phyloP scores from a whole-genome alignment of 2,113 vertebrate species.

The Leptosomus discolor region DNA sequence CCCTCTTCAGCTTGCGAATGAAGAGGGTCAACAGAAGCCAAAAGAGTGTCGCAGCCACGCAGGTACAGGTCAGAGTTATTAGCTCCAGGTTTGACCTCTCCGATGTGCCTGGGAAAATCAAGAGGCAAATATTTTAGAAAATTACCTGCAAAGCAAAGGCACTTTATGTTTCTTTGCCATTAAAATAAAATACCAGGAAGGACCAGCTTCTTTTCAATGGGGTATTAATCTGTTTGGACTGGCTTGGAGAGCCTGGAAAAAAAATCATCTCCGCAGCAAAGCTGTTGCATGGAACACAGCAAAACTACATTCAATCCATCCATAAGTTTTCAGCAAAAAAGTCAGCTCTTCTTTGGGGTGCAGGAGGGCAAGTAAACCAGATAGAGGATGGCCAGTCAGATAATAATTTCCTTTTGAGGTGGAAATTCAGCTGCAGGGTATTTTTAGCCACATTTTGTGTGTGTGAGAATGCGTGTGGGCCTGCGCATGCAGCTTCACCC shows the following conservation, averaged over 20 bases:
- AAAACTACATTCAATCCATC: not conserved
- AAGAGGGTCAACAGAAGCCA: constrained; percentile 92
- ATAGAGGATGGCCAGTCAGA: not conserved
- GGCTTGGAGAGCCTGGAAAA: not conserved
- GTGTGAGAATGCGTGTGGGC: not conserved
- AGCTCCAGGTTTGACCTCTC: constrained; percentile 87
- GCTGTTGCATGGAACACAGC: not conserved
- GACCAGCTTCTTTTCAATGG: constrained; percentile 3
- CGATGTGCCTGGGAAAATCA: constrained; percentile 73
- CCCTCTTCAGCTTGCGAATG: constrained; percentile 89
- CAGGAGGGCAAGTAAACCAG: not conserved
- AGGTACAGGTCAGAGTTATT: constrained; percentile 87
- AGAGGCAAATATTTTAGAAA: not conserved
- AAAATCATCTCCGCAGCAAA: not conserved
- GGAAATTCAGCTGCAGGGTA: not conserved
- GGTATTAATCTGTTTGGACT: constrained; percentile 17
- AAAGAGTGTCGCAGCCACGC: constrained; percentile 87
- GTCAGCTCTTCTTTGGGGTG: not conserved
- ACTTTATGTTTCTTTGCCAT: not conserved
- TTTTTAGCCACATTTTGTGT: not conserved
- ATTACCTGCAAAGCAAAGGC: not conserved
- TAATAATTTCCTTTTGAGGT: not conserved
- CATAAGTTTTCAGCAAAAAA: not conserved
- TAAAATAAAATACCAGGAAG: constrained; percentile 30
- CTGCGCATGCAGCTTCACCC: not conserved